These are phyloP conservation scores for Peribatodes rhomboidaria DNA, from an alignment of 2,888 invertebrate species.

Conservation along the genomic window DNA sequence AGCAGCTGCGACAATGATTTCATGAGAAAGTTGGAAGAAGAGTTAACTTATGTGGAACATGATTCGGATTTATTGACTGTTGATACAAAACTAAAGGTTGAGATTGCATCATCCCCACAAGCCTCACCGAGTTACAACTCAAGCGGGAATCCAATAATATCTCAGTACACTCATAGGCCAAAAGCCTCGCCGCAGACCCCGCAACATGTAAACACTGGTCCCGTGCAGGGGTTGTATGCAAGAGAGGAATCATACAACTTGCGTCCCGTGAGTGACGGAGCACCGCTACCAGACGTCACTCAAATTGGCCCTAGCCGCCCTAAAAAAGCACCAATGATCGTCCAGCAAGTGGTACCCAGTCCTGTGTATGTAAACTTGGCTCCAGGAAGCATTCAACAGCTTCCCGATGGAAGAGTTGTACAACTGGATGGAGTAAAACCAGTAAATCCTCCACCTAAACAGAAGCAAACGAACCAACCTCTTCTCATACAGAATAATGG, in stretches of 20 bases:
- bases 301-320: constrained; percentile 65
- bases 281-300: constrained; percentile 67
- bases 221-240: constrained; percentile 65
- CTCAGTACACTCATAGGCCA: constrained; percentile 69
- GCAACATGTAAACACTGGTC: constrained; percentile 65
- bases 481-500: constrained; percentile 73
- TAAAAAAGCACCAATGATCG: constrained; percentile 71
- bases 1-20: constrained; percentile 89
- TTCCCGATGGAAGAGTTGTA: constrained; percentile 67
- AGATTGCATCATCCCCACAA: constrained; percentile 65
- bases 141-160: constrained; percentile 75
- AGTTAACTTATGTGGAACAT: constrained; percentile 71
- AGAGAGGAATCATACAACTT: constrained; percentile 71
- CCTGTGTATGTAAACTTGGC: constrained; percentile 77
- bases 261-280: constrained; percentile 57
- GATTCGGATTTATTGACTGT: constrained; percentile 67
- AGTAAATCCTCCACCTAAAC: constrained; percentile 61
- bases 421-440: constrained; percentile 67
- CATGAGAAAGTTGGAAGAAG: constrained; percentile 83
- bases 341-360: constrained; percentile 78
- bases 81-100: constrained; percentile 66
- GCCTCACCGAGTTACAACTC: constrained; percentile 67
- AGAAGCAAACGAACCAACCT: constrained; percentile 64
- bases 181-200: constrained; percentile 47
- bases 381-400: constrained; percentile 68